Evolutionary conservation across 2,113 vertebrate species (phyloP).

Genomic region (Chlamydotis undulata): DNA sequence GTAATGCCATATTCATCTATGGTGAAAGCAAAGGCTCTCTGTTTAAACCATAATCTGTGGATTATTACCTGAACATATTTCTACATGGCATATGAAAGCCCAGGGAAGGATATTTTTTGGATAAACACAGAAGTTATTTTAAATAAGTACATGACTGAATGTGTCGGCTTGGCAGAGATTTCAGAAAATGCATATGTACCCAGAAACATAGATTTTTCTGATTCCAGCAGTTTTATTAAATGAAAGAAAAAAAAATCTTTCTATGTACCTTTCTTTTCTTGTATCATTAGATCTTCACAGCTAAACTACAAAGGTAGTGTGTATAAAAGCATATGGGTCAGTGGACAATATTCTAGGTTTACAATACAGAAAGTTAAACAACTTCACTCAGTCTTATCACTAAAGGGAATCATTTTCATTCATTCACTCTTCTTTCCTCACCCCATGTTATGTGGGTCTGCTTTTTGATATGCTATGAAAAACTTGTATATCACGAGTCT

Average conservation of each 20-base stretch:
- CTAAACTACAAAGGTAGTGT: background rate
- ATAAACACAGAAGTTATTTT: background rate
- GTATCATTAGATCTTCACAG: background rate
- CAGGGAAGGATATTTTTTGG: background rate
- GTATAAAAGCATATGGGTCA: background rate
- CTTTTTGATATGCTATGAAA: background rate
- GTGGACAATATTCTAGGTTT: background rate
- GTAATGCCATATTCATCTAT: background rate
- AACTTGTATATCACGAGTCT: background rate
- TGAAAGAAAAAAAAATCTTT: background rate
- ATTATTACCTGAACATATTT: background rate
- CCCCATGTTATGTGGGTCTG: rapidly evolving
- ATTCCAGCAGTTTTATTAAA: background rate
- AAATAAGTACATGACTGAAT: background rate
- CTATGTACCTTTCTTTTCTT: background rate
- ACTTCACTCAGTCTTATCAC: background rate
- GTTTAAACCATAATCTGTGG: background rate
- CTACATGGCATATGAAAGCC: background rate
- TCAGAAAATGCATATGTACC: background rate
- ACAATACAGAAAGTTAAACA: background rate
- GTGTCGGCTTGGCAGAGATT: background rate
- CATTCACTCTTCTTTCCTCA: background rate
- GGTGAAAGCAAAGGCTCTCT: background rate
- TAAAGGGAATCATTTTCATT: background rate
- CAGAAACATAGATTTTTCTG: background rate